phyloP scores from a whole-genome alignment of 2,888 invertebrate genomes.

The Cremastobaeus sp. region DNA sequence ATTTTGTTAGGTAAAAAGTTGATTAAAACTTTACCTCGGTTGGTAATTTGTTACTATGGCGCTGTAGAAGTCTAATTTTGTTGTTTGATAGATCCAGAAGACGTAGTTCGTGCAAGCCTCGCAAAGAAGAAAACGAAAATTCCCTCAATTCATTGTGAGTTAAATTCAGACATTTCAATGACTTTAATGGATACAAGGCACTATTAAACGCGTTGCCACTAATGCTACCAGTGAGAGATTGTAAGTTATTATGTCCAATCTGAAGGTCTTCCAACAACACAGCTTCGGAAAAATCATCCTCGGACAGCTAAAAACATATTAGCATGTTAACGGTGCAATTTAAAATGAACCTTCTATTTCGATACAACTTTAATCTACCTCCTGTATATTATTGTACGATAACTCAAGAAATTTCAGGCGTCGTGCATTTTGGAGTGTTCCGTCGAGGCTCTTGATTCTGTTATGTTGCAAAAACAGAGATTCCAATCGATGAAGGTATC shows the following conservation, averaged over 20 bases:
- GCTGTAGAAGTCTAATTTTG: slow-evolving; percentile 81
- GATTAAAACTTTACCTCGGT: too few species aligned
- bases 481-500: slow-evolving; percentile 84
- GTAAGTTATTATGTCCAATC: slow-evolving; percentile 86
- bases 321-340: background rate
- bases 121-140: slow-evolving; percentile 89
- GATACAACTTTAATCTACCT: slow-evolving; percentile 80
- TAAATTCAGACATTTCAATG: slow-evolving; percentile 85
- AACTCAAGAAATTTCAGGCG: slow-evolving; percentile 84
- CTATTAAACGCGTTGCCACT: slow-evolving; percentile 80
- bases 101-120: slow-evolving; percentile 85
- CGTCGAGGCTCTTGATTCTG: slow-evolving; percentile 84
- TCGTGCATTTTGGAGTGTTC: slow-evolving; percentile 84
- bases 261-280: slow-evolving; percentile 85
- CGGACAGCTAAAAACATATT: slow-evolving; percentile 80
- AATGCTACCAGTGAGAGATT: slow-evolving; percentile 79
- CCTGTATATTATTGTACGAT: slow-evolving; percentile 86
- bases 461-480: slow-evolving; percentile 87
- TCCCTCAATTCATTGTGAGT: slow-evolving; percentile 87
- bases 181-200: slow-evolving; percentile 84
- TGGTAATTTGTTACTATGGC: slow-evolving; percentile 68
- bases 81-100: slow-evolving; percentile 88
- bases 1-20: too few species aligned
- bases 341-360: too few species aligned
- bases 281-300: slow-evolving; percentile 87